Evolutionary conservation across 1,140 invertebrate species (phyloP), one percentile per base, ranked within the genome.

Genomic region (Drosophila bipectinata): DNA sequence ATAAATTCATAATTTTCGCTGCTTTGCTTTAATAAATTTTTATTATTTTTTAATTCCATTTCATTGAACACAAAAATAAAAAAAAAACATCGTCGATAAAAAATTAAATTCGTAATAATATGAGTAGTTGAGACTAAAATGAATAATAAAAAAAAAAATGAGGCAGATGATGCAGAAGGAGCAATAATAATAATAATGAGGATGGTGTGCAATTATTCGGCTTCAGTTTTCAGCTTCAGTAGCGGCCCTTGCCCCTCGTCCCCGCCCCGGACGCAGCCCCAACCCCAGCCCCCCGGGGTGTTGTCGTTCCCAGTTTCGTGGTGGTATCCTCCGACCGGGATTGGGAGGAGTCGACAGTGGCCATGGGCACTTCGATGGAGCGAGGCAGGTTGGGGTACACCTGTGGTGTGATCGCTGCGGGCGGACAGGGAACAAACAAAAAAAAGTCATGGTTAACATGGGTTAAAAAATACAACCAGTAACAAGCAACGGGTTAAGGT

Each of bases 1-100:
- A 87, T 87, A 88, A 87, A 88, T 87, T 88, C 83, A 87, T 88
- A 87, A 88, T 88, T 79, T 79, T 79, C 44, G 56, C 60, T 37
- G 64, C 74, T 82, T 87, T 82, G 78, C 78, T 83, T 87, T 82
- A 82, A 87, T 87, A 88, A 68, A 88, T 87, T 82, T 87, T 87
- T 87, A 87, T 88, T 88, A 78, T 87, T 88, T 87, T 87, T 87
- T 87, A 87, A 87, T 87, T 75, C 79, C 61, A 68, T 63, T 82
- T 79, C 56, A 79, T 68, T 82, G 71, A 64, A 64, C 60, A 63
- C 60, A 66, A 73, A 58, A 58, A 61, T 49, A 32, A 44, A 47
- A n/a, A 39, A 53, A 49, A 48, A 52, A 53, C 58, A 58, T 34
- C 48, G 15, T 34, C 56, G 15, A 44, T 14, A 77, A 56, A 51